Base-by-base conservation (phyloP, 2,797 vertebrate genomes). In the Trachops cirrhosus region DNA sequence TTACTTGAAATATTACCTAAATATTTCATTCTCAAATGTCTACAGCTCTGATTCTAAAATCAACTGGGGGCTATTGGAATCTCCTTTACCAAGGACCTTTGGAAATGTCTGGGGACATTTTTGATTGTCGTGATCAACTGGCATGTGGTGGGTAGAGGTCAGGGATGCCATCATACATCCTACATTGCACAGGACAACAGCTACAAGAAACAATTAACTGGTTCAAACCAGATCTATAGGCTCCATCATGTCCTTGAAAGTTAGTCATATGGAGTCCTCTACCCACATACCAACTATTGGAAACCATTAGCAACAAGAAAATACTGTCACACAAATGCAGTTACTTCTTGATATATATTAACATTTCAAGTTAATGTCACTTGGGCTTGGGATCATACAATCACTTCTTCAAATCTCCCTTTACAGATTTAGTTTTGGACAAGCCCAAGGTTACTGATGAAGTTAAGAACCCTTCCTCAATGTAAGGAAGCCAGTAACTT, bases 91-190 rank as follows among this genome's bases (percentile, higher is more conserved):
- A 67, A 41, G 26, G 46, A 22, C 39, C 15, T 50, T 44, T 67
- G 67, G 9, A 22, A 59, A 92, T 5, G 9, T 74, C 64, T 41
- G 52, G 29, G 19, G 57, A 83, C 10, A 26, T 12, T 59, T 86
- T 54, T 74, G 6, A 62, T 41, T 15, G 18, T 22, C 14, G 5
- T 37, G 3, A 16, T 18, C 24, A 8, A 15, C 11, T 37, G 22
- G 18, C 1, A 26, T 3, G 18, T 10, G 7, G 24, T 22, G 14
- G 2, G 18, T n/a, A n/a, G 68, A 86, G 24, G 8, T 15, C 34
- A 7, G 16, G 2, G 15, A 57, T 22, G 3, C 2, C 18, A 44
- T 10, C n/a, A 21, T 0, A 50, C 5, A 29, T 32, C 15, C 24
- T 62, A 34, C 0, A 21, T 37, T 54, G 67, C 41, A 50, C 4